A percentile compares a stretch with the other conserved stretches of the same genome.
phyloP scores from a whole-genome alignment of 2,797 vertebrate genomes.

The Tenualosa ilisha region DNA sequence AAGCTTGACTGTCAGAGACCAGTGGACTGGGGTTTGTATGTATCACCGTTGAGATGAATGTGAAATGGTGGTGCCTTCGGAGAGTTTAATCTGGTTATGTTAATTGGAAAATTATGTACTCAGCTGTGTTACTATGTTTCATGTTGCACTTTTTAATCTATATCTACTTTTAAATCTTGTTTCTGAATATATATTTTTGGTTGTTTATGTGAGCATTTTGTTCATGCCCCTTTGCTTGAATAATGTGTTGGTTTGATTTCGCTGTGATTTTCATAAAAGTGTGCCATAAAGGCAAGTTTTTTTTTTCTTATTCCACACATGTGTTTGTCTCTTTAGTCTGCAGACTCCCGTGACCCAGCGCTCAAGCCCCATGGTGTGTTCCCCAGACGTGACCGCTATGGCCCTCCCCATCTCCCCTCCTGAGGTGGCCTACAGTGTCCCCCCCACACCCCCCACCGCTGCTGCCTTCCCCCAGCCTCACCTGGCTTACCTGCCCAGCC shows the following conservation, averaged over 20 bases:
- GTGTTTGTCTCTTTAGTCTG: conserved; percentile 31
- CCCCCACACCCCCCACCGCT: neutral
- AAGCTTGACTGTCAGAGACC: neutral
- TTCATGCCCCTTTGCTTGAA: neutral
- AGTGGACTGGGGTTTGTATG: neutral
- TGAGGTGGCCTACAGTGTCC: conserved; percentile 55
- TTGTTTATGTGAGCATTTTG: too few relatives aligned
- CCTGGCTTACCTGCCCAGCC: conserved; percentile 75
- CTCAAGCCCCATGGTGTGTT: neutral
- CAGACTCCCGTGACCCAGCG: conserved; percentile 10
- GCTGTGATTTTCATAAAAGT: neutral
- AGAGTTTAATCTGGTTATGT: neutral
- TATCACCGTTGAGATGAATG: neutral
- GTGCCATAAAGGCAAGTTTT: neutral
- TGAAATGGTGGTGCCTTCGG: neutral
- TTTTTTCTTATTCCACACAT: neutral
- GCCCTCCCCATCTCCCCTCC: conserved; percentile 56
- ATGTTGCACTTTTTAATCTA: too few relatives aligned
- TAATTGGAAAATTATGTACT: neutral
- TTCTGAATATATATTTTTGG: too few relatives aligned
- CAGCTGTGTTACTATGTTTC: neutral
- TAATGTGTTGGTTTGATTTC: neutral
- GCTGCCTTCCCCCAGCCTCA: conserved; percentile 64
- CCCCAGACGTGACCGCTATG: conserved; percentile 52
- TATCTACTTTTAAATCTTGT: too few relatives aligned